Evolutionary conservation across 2,113 vertebrate species (phyloP).

Genomic region (Pelodiscus sinensis): DNA sequence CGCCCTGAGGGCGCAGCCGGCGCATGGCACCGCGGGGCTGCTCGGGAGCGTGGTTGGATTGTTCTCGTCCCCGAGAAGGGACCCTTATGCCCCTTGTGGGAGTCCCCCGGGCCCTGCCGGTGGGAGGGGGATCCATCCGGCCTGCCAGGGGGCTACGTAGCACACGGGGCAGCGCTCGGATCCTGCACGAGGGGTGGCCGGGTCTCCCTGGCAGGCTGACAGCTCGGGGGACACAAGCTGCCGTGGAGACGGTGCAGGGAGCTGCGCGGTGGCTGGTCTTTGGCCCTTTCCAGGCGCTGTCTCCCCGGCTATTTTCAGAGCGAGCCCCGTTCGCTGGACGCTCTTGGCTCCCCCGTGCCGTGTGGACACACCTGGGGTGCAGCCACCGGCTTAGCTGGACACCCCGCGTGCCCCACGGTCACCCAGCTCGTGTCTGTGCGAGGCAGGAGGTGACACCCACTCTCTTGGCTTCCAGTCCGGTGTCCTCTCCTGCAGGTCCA

Average conservation of each 20-base stretch:
- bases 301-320: not conserved
- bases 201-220: not conserved
- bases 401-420: not conserved
- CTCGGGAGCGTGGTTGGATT: not conserved
- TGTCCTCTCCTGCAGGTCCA: not conserved
- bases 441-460: fast-evolving
- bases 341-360: not conserved
- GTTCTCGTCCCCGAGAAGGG: not conserved
- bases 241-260: too few species aligned
- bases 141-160: not conserved
- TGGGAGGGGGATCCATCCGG: not conserved
- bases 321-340: not conserved
- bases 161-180: not conserved
- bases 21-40: too few species aligned
- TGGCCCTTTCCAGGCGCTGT: not conserved
- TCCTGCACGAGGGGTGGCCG: too few species aligned
- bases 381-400: not conserved
- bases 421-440: not conserved
- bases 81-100: too few species aligned
- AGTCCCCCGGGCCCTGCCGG: too few species aligned
- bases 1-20: too few species aligned
- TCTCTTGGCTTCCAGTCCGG: not conserved
- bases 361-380: not conserved
- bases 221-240: too few species aligned
- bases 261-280: not conserved